phyloP scores from a whole-genome alignment of 2,113 vertebrate species.

The Microcebus murinus region DNA sequence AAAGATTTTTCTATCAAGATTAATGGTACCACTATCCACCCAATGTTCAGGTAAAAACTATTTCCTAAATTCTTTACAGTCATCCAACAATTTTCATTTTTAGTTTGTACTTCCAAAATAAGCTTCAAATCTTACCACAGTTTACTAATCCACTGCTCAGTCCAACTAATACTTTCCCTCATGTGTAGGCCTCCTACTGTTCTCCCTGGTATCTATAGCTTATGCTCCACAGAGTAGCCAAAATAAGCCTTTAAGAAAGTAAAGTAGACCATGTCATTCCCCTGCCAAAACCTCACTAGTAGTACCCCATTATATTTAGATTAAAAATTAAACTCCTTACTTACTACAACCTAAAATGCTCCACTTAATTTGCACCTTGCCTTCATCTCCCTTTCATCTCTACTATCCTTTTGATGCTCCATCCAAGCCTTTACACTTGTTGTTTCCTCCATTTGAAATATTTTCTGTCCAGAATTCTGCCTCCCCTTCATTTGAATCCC shows the following conservation, averaged over 20 bases:
- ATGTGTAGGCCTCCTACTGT: neutral
- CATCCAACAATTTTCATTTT: neutral
- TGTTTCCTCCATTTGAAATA: neutral
- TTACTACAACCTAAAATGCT: neutral
- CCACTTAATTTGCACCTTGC: neutral
- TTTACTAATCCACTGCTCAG: neutral
- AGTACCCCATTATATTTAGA: neutral
- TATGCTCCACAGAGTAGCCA: neutral
- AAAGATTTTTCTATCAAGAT: neutral
- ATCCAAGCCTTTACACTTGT: rapidly evolving
- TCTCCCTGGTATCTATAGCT: neutral
- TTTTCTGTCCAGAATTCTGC: neutral
- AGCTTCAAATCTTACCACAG: neutral
- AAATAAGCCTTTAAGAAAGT: neutral
- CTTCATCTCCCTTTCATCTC: neutral
- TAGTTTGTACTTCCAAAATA: neutral
- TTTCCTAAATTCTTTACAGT: neutral
- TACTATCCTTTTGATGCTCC: neutral
- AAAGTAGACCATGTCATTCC: neutral
- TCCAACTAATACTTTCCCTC: neutral
- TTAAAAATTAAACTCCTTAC: neutral
- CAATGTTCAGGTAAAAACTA: neutral
- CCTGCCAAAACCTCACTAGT: neutral
- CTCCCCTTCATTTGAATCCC: neutral
- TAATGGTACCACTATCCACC: neutral